These are phyloP conservation scores for Aradophagus sp. DNA, from an alignment of 1,140 invertebrate genomes.

Conservation along the genomic window DNA sequence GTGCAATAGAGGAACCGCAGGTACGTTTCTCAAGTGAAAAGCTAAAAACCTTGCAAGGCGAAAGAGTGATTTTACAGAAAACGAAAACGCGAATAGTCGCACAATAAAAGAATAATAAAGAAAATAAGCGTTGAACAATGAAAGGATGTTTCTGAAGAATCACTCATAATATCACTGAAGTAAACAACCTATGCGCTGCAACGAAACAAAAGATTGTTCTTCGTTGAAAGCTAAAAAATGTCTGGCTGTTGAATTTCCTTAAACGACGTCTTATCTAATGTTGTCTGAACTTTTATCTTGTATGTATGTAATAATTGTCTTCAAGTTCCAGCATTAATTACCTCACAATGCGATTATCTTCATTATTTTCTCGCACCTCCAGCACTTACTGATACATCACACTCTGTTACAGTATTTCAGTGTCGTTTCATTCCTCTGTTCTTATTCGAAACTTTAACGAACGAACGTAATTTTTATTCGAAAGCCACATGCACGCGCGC, in stretches of 20 bases:
- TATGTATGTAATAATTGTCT: constrained; percentile 54
- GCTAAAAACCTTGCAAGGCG: constrained; percentile 14
- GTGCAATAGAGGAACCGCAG: constrained; percentile 98
- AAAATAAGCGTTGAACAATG: constrained; percentile 16
- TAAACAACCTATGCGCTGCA: constrained; percentile 18
- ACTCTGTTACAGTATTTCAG: constrained; percentile 35
- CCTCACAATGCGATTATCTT: constrained; percentile 43
- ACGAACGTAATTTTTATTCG: constrained; percentile 23
- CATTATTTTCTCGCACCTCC: constrained; percentile 48
- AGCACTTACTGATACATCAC: constrained; percentile 34
- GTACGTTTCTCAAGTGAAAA: constrained; percentile 78
- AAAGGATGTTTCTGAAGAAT: constrained; percentile 47
- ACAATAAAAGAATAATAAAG: too few relatives aligned
- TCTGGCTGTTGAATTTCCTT: constrained; percentile 46
- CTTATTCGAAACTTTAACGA: constrained; percentile 35
- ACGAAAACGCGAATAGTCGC: constrained; percentile 5
- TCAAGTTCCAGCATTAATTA: constrained; percentile 55
- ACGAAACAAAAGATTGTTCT: constrained; percentile 35
- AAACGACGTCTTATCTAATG: constrained; percentile 42
- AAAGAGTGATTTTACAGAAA: constrained; percentile 53
- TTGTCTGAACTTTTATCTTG: constrained; percentile 47
- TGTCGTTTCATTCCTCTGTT: constrained; percentile 25
- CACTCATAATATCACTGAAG: constrained; percentile 32
- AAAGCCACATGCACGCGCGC: background rate
- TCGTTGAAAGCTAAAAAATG: constrained; percentile 34